Percentiles rank a stretch among this genome's conserved stretches.
phyloP scores from a whole-genome alignment of 2,797 vertebrate genomes.

The Centroberyx gerrardi region DNA sequence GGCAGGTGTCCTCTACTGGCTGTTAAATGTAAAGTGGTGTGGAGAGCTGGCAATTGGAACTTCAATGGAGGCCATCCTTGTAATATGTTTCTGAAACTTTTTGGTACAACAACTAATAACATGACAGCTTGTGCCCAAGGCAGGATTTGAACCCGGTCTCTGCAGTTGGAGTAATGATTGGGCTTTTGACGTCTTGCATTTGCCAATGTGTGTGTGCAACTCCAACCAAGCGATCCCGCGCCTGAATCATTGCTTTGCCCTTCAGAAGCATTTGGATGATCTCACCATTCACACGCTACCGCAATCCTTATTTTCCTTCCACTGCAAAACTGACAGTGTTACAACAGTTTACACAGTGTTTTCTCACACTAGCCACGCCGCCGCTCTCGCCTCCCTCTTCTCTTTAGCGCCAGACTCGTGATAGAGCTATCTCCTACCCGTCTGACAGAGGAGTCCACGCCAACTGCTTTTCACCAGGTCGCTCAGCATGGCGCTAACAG shows the following conservation, averaged over 20 bases:
- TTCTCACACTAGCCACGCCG: constrained; percentile 50
- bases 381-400: constrained; percentile 44
- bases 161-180: constrained; percentile 30
- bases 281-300: constrained; percentile 45
- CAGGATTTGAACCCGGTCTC: constrained; percentile 47
- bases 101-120: constrained; percentile 51
- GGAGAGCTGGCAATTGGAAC: background rate
- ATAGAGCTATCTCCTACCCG: constrained; percentile 43
- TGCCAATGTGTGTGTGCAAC: constrained; percentile 36
- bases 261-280: constrained; percentile 41
- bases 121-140: constrained; percentile 37
- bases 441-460: constrained; percentile 54
- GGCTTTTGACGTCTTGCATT: constrained; percentile 53
- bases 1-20: constrained; percentile 56
- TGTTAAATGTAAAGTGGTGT: constrained; percentile 3
- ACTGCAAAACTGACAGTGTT: constrained; percentile 48
- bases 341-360: constrained; percentile 68
- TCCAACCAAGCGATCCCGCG: constrained; percentile 15
- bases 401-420: constrained; percentile 45
- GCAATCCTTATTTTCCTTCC: constrained; percentile 61
- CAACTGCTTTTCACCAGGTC: constrained; percentile 50
- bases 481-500: constrained; percentile 43
- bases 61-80: constrained; percentile 17
- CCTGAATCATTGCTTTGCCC: constrained; percentile 23
- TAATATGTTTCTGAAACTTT: constrained; percentile 47